Conservation (phyloP, 2,888 invertebrate genomes). For the Escarpia spicata region DNA sequence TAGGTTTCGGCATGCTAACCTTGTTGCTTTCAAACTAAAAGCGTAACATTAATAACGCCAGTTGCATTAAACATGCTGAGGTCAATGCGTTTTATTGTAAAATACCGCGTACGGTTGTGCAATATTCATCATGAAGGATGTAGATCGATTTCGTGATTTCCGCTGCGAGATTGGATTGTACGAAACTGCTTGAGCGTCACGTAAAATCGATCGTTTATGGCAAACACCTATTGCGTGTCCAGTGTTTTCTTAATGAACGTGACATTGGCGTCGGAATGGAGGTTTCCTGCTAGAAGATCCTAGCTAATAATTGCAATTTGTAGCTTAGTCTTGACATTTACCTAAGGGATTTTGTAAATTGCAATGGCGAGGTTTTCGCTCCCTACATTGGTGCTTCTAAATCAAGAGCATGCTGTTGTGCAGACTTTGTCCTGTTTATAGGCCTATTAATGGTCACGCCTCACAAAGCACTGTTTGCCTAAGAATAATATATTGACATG, state of each 20-base stretch:
- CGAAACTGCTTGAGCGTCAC: not conserved
- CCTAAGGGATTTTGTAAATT: not conserved
- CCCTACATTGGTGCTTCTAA: not conserved
- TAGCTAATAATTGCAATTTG: not conserved
- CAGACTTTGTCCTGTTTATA: not conserved
- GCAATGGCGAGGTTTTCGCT: not conserved
- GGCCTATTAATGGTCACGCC: not conserved
- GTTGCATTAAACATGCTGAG: not conserved
- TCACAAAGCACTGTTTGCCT: not conserved
- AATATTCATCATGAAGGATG: not conserved
- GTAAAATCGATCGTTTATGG: not conserved
- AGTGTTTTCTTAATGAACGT: not conserved
- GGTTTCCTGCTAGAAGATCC: not conserved
- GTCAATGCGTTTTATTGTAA: not conserved
- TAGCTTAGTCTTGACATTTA: not conserved
- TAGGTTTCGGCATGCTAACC: conserved; percentile 34
- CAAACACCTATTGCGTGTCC: not conserved
- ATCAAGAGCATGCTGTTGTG: not conserved
- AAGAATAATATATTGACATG: not conserved
- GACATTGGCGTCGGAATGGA: not conserved
- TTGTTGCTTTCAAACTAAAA: not conserved
- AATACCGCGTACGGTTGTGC: not conserved
- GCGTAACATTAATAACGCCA: not conserved
- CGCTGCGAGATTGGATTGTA: not conserved
- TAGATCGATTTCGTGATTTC: not conserved